Conservation (phyloP, 2,888 invertebrate genomes). For the Chrysopilus asiliformis region DNA sequence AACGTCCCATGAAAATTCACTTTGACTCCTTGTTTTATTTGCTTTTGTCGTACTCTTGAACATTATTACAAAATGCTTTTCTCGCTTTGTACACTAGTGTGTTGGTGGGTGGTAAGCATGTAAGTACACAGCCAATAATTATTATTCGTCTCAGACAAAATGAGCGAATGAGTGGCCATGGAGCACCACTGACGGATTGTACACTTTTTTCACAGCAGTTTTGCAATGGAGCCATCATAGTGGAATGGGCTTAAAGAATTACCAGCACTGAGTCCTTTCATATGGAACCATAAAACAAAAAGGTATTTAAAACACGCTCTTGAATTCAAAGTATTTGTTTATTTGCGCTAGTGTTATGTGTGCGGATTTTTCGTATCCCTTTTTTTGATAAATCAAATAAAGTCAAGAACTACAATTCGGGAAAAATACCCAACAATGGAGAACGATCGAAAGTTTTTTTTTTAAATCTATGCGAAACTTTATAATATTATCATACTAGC, state of each 20-base stretch:
- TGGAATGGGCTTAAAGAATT: too few species aligned
- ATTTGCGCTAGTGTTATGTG: too few species aligned
- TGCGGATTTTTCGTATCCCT: too few species aligned
- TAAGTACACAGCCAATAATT: slow-evolving; percentile 10
- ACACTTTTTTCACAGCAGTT: slow-evolving; percentile 7
- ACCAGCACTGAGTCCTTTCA: too few species aligned
- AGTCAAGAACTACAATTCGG: too few species aligned
- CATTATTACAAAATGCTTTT: slow-evolving; percentile 10
- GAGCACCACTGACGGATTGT: slow-evolving; percentile 9
- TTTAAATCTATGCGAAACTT: too few species aligned
- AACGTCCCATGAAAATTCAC: slow-evolving; percentile 5
- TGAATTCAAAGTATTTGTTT: slow-evolving; percentile 9
- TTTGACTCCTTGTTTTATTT: slow-evolving; percentile 4
- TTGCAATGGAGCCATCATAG: neutral
- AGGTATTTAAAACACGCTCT: slow-evolving; percentile 8
- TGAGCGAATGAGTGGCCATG: slow-evolving; percentile 10
- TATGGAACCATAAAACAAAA: slow-evolving; percentile 5
- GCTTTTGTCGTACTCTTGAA: slow-evolving; percentile 4
- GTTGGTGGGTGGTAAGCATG: slow-evolving; percentile 6
- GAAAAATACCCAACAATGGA: too few species aligned
- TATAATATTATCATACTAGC: too few species aligned
- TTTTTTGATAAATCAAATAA: too few species aligned
- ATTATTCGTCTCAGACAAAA: slow-evolving; percentile 10
- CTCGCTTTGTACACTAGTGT: slow-evolving; percentile 7
- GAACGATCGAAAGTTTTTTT: too few species aligned